Base-by-base conservation (phyloP, 2,888 invertebrate species). In the Myopa testacea region DNA sequence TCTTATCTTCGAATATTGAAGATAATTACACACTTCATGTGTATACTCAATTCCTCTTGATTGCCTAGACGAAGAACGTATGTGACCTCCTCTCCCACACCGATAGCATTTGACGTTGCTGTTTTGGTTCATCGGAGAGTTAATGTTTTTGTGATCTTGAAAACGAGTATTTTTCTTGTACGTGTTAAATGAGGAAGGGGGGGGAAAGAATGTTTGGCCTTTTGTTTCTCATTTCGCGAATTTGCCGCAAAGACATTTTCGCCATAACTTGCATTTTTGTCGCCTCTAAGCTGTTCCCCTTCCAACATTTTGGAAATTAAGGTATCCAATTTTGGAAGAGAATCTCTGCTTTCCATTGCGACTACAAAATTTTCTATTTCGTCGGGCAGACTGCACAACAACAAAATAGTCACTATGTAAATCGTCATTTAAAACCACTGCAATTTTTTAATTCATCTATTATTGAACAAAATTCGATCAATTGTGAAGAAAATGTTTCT, bases 41-140 rank as follows among this genome's bases (percentile, higher is more conserved):
- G n/a, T n/a, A n/a, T 26, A 26, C 26, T 26, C 26, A 26, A 26
- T 26, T 26, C 26, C 1, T 79, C 62, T 19, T 79, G 78, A 12
- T 78, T 75, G 62, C 26, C 26, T 26, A 26, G 1, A 26, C 26
- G 26, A 26, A 26, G 26, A 26, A 26, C 26, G 26, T 26, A 79
- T 77, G 40, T 81, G 81, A 12, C 81, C 80, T 38, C 65, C 78
- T 63, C 76, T 78, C 34, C 80, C 80, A 76, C 81, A 81, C n/a
- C 72, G 76, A 34, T 74, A 80, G 60, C 81, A 79, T 45, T 79
- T 79, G 50, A 80, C 45, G 62, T 75, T 76, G 45, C 16, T 72
- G 16, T 60, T 70, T 4, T 75, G 50, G 55, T 12, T 77, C 10
- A 76, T 78, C 16, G 19, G 12, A 4, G 34, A 19, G n/a, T 58